Evolutionary conservation across 2,113 vertebrate species (phyloP).

Genomic region (Hyaena hyaena): DNA sequence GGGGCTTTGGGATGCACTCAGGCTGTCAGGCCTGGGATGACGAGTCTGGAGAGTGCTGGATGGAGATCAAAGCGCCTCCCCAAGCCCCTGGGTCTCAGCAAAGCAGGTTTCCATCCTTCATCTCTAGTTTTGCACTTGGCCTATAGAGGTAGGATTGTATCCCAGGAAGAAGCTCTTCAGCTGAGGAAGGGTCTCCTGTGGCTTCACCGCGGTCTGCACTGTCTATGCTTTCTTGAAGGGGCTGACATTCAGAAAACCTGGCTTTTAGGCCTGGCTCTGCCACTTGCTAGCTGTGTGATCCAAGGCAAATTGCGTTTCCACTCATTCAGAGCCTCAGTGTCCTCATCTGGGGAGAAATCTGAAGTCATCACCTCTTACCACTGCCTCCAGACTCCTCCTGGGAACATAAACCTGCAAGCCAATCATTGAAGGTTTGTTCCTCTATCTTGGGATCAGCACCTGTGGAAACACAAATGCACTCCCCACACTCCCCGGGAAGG

Average conservation of each 20-base stretch:
- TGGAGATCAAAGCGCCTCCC: background rate
- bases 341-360: background rate
- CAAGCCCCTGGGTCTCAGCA: background rate
- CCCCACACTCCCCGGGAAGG: background rate
- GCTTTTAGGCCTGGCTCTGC: background rate
- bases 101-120: background rate
- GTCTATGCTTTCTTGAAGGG: background rate
- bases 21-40: background rate
- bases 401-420: background rate
- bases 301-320: background rate
- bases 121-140: background rate
- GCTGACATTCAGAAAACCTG: background rate
- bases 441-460: background rate
- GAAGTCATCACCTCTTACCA: fast-evolving
- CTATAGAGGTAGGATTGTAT: fast-evolving
- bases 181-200: background rate
- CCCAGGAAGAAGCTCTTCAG: background rate
- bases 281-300: background rate
- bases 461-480: background rate
- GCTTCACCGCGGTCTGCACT: background rate
- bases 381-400: background rate
- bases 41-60: background rate
- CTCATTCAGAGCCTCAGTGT: background rate
- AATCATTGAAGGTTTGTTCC: background rate
- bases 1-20: too few species aligned